Evolutionary conservation across 2,888 invertebrate species (phyloP), one percentile per base, ranked within the genome.

Genomic region (Oscheius sp.): DNA sequence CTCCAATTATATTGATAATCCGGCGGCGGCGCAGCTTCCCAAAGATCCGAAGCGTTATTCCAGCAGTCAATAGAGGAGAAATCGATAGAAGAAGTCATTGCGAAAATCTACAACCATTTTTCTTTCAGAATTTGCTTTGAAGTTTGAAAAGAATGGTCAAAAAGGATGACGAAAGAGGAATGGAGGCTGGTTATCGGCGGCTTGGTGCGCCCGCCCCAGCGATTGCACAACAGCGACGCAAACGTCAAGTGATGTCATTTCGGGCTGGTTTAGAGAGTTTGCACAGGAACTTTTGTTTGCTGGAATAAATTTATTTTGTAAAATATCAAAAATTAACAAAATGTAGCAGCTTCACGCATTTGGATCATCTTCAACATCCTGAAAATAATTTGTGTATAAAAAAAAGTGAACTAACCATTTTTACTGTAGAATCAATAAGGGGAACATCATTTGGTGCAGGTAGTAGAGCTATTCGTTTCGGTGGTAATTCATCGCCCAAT

Each of bases 401-500:
- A 35, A 35, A 35, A 35, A 35, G 9, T 35, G 3, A 35, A 9
- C 35, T 35, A 35, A 35, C 35, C 35, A 35, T 35, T 35, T 35
- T 35, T 35, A 9, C 5, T 6, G 35, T 6, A 35, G 35, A 35
- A 9, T 35, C 35, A 6, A 9, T 3, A 9, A 9, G 5, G 9
- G 35, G 35, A 35, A 35, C 35, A 6, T 35, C 35, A 35, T 9
- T 6, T 35, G 35, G 5, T 35, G 35, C 35, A 6, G 35, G 5
- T 6, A 35, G 5, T 41, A 78, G 49, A 27, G 45, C 16, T 1
- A 80, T 70, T 18, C 77, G 29, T 46, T 80, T 78, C 29, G 63
- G 66, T 0, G 78, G 76, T 45, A 78, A 59, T 16, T 41, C 46
- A 0, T 68, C 74, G 2, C 72, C 73, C 53, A 82, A 77, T 73